Evolutionary conservation across 2,113 vertebrate genomes (phyloP).

Genomic region (Notechis scutatus): DNA sequence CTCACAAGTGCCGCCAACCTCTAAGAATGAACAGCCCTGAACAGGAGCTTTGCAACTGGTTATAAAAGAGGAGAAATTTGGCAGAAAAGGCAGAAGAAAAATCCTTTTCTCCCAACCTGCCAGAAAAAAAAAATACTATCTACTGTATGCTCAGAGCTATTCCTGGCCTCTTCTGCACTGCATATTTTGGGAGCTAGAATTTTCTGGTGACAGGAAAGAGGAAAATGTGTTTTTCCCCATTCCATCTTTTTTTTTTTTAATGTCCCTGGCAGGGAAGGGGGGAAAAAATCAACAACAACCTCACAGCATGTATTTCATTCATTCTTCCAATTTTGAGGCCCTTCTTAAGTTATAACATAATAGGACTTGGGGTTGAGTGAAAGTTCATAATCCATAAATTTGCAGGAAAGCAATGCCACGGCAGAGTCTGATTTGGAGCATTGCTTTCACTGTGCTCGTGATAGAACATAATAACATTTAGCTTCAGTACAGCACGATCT

Average conservation of each 20-base stretch:
- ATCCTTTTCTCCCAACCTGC: too few relatives aligned
- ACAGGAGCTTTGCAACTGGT: not conserved
- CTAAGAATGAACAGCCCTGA: not conserved
- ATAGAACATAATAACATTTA: not conserved
- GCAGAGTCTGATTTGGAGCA: not conserved
- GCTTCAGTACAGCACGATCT: not conserved
- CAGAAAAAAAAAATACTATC: not conserved
- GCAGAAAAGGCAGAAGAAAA: not conserved
- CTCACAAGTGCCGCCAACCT: not conserved
- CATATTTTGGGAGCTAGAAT: not conserved
- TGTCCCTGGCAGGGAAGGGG: not conserved
- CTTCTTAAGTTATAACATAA: not conserved
- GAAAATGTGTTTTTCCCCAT: not conserved
- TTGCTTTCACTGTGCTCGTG: not conserved
- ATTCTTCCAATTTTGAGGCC: not conserved
- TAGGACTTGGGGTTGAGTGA: not conserved
- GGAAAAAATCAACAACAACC: not conserved
- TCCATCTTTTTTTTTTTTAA: not conserved
- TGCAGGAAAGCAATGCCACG: not conserved
- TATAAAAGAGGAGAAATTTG: not conserved
- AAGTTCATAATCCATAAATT: not conserved
- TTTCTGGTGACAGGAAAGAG: not conserved
- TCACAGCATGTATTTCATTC: not conserved
- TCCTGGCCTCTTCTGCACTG: not conserved
- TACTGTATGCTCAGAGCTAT: not conserved